Percentiles rank a stretch among this genome's conserved stretches.
phyloP scores from a whole-genome alignment of 2,888 invertebrate species.

The Melangyna quadrimaculata region DNA sequence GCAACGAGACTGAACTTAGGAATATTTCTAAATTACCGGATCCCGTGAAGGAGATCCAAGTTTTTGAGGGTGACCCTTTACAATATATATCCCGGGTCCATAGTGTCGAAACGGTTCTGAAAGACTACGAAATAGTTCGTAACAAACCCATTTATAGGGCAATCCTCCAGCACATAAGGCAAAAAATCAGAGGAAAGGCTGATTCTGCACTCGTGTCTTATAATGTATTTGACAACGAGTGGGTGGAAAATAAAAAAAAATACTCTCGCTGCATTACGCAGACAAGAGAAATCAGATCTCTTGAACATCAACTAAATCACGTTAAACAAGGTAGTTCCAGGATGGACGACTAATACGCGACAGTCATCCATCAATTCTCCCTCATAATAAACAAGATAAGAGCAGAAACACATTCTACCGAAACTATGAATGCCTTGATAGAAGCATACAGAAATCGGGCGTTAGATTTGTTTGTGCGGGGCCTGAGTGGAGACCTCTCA shows the following conservation, averaged over 20 bases:
- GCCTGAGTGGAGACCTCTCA: not conserved
- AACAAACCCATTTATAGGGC: not conserved
- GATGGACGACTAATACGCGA: not conserved
- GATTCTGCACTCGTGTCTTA: not conserved
- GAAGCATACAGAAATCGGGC: not conserved
- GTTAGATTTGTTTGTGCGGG: not conserved
- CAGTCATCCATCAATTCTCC: not conserved
- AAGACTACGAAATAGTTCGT: not conserved
- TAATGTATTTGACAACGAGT: not conserved
- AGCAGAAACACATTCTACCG: not conserved
- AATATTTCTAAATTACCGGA: too few relatives aligned
- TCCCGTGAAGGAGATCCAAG: too few relatives aligned
- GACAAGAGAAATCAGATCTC: not conserved
- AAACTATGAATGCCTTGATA: not conserved
- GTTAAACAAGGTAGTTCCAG: not conserved
- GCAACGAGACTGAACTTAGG: too few relatives aligned
- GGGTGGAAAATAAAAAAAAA: not conserved
- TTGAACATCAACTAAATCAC: not conserved
- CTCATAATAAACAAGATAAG: not conserved
- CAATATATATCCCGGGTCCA: not conserved
- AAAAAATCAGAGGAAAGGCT: not conserved
- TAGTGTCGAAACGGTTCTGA: not conserved
- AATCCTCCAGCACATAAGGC: not conserved
- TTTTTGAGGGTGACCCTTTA: not conserved
- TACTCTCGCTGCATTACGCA: not conserved